Evolutionary conservation across 2,113 vertebrate species (phyloP).

Genomic region (Gasterosteus nipponicus): DNA sequence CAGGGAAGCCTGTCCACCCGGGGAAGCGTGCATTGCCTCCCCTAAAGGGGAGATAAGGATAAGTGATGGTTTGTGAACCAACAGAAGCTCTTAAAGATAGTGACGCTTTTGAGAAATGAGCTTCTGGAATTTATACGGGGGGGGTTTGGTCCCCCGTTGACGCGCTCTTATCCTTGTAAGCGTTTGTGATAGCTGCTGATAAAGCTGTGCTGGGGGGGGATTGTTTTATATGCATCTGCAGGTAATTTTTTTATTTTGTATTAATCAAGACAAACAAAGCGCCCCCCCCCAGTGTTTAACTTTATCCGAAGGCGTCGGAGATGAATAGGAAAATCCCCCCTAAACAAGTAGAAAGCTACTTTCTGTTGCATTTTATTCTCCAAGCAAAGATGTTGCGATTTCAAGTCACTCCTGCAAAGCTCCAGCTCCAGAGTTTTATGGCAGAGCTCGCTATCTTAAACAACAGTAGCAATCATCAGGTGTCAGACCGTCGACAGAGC

Average conservation of each 20-base stretch:
- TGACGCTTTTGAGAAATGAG: slow-evolving; percentile 21
- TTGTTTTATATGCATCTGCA: slow-evolving; percentile 41
- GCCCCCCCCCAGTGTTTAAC: not conserved
- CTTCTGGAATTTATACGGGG: slow-evolving; percentile 17
- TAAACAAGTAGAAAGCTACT: not conserved
- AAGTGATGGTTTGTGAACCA: slow-evolving; percentile 56
- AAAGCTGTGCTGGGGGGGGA: slow-evolving; percentile 25
- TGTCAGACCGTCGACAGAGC: not conserved
- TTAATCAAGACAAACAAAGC: slow-evolving; percentile 41
- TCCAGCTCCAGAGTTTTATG: not conserved
- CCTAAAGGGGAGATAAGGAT: slow-evolving; percentile 49
- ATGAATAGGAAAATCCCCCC: slow-evolving; percentile 1
- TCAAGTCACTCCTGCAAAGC: slow-evolving; percentile 7
- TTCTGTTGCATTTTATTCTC: not conserved
- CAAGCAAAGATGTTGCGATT: slow-evolving; percentile 7
- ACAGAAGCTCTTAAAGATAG: slow-evolving; percentile 38
- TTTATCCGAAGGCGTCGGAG: slow-evolving; percentile 3
- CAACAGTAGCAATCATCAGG: not conserved
- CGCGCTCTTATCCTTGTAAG: slow-evolving; percentile 30
- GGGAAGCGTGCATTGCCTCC: slow-evolving; percentile 32
- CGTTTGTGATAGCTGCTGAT: slow-evolving; percentile 42
- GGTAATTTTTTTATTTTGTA: slow-evolving; percentile 28
- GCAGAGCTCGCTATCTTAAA: slow-evolving; percentile 6
- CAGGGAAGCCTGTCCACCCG: slow-evolving; percentile 52
- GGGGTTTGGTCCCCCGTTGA: slow-evolving; percentile 26